Evolutionary conservation across 2,797 vertebrate genomes (phyloP).

Genomic region (Sphenopsis melanotis): DNA sequence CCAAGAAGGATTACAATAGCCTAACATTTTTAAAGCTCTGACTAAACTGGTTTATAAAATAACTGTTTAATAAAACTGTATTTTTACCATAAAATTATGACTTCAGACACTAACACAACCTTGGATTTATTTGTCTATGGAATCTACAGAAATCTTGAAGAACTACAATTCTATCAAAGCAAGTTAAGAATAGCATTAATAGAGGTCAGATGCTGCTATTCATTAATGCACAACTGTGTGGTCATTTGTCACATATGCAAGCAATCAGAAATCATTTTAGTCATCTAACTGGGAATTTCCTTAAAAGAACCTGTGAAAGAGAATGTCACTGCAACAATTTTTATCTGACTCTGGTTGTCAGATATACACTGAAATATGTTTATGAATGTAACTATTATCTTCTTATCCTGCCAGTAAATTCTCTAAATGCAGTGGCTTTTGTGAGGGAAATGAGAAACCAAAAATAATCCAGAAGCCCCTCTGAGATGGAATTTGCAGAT

Average conservation of each 20-base stretch:
- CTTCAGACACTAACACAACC: background rate
- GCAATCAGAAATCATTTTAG: background rate
- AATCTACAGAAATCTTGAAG: background rate
- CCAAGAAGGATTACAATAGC: background rate
- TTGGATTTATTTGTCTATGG: background rate
- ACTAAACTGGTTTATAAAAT: background rate
- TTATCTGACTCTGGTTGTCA: background rate
- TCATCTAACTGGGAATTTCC: background rate
- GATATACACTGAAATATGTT: background rate
- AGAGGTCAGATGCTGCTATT: background rate
- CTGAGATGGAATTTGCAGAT: background rate
- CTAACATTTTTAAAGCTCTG: background rate
- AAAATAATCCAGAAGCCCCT: background rate
- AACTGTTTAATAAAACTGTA: background rate
- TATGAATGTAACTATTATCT: background rate
- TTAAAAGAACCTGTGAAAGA: background rate
- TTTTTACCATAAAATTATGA: background rate
- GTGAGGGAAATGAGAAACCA: background rate
- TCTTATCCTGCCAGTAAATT: background rate
- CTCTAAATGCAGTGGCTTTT: background rate
- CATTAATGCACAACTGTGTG: background rate
- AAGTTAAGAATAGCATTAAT: background rate
- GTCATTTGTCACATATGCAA: background rate
- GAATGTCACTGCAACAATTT: background rate
- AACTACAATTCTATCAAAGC: background rate